phyloP scores from a whole-genome alignment of 2,113 vertebrate genomes.

The Zapus hudsonius region DNA sequence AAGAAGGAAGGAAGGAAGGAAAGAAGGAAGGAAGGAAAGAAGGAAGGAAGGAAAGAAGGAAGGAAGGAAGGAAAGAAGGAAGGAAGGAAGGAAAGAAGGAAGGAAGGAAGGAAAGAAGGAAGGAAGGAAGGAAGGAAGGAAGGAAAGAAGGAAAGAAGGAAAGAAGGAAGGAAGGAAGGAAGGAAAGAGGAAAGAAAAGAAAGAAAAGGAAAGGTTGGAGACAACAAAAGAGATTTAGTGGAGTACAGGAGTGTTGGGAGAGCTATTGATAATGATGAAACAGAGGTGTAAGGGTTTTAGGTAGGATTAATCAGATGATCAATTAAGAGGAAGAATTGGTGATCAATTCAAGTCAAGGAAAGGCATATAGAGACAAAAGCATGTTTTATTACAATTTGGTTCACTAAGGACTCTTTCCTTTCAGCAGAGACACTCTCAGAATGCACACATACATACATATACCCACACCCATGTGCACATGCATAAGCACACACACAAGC shows the following conservation, averaged over 20 bases:
- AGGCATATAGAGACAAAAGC: neutral
- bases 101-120: too few relatives aligned
- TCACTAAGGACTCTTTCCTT: neutral
- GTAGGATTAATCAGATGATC: neutral
- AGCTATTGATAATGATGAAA: neutral
- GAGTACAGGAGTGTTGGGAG: neutral
- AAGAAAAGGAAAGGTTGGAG: neutral
- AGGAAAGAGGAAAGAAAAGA: too few relatives aligned
- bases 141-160: neutral
- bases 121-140: too few relatives aligned
- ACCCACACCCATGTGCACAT: neutral
- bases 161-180: neutral
- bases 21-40: too few relatives aligned
- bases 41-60: too few relatives aligned
- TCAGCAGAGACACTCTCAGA: conserved; percentile 1
- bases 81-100: fast-evolving
- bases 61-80: fast-evolving
- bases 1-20: too few relatives aligned
- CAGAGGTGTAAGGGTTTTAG: neutral
- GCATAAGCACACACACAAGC: neutral
- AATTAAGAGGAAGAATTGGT: neutral
- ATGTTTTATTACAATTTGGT: neutral
- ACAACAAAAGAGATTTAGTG: neutral
- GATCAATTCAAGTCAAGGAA: neutral
- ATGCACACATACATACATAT: neutral